A percentile compares a stretch with the other conserved stretches of the same genome.
phyloP scores from a whole-genome alignment of 1,140 invertebrate genomes.

The Bombus balteatus region DNA sequence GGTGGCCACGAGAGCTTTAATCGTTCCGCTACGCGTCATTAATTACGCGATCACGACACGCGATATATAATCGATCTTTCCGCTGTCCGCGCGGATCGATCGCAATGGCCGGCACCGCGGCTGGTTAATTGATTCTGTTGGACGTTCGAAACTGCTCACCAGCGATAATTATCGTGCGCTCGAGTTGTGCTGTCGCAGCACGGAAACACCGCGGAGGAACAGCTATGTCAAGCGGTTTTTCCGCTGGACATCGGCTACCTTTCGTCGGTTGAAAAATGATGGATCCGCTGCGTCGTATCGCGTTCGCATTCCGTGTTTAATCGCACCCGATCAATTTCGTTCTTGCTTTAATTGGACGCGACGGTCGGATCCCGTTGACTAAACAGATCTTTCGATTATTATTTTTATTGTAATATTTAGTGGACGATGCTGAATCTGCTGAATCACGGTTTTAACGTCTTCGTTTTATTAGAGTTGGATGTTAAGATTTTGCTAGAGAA shows the following conservation, averaged over 20 bases:
- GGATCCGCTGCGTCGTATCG: constrained; percentile 32
- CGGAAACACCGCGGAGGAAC: constrained; percentile 51
- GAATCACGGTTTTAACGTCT: neutral
- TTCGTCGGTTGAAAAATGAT: constrained; percentile 42
- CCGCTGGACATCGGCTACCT: constrained; percentile 12
- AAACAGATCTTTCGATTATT: neutral
- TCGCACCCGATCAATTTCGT: constrained; percentile 17
- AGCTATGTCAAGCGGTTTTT: constrained; percentile 44
- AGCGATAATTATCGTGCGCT: constrained; percentile 63
- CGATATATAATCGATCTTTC: constrained; percentile 65
- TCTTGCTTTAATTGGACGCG: neutral
- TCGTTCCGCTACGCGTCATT: constrained; percentile 61
- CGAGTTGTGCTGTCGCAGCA: constrained; percentile 54
- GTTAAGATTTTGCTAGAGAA: neutral
- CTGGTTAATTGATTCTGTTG: constrained; percentile 65
- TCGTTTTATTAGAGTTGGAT: neutral
- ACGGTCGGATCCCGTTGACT: neutral
- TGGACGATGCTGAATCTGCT: neutral
- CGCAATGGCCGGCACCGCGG: neutral
- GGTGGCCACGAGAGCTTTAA: constrained; percentile 54
- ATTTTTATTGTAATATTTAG: neutral
- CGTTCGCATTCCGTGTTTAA: constrained; percentile 10
- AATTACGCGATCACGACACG: constrained; percentile 66
- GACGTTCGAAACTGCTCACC: constrained; percentile 33
- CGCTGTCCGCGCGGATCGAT: constrained; percentile 55